Evolutionary conservation across 2,888 invertebrate species (phyloP).

Genomic region (Latheticus oryzae): DNA sequence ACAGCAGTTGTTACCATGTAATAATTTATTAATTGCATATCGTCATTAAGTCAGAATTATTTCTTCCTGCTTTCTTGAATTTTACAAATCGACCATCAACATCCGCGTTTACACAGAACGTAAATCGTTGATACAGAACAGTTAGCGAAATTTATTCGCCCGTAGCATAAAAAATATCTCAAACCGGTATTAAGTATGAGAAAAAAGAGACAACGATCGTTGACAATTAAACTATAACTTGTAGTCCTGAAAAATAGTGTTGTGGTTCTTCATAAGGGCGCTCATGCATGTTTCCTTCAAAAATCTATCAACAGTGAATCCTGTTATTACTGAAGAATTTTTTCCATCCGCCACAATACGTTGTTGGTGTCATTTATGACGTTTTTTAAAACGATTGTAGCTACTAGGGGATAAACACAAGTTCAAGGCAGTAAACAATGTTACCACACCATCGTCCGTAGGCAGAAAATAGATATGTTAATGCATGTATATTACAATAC

Average conservation of each 20-base stretch:
- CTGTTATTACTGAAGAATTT: constrained; percentile 34
- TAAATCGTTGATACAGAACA: not conserved
- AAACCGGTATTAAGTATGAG: no score
- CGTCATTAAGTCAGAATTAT: constrained; percentile 15
- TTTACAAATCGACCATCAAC: not conserved
- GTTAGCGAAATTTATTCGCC: no score
- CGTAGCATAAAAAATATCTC: no score
- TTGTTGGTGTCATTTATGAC: constrained; percentile 1
- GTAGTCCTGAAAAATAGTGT: not conserved
- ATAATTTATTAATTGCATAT: constrained; percentile 19
- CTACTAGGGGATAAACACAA: constrained; percentile 2
- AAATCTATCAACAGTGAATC: constrained; percentile 38
- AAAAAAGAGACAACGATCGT: no score
- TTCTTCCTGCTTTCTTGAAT: constrained; percentile 20
- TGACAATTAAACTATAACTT: no score
- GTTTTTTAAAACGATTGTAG: not conserved
- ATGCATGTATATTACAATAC: not conserved
- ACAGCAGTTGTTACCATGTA: constrained; percentile 5
- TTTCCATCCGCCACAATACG: constrained; percentile 1
- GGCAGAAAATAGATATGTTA: constrained; percentile 9
- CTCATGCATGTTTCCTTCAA: constrained; percentile 38
- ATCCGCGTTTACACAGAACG: constrained; percentile 9
- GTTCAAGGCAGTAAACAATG: constrained; percentile 26
- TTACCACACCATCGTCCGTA: constrained; percentile 19
- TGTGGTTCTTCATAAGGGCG: constrained; percentile 14